These are phyloP conservation scores for Halichoerus grypus DNA, from an alignment of 2,113 vertebrate species.

Conservation along the genomic window DNA sequence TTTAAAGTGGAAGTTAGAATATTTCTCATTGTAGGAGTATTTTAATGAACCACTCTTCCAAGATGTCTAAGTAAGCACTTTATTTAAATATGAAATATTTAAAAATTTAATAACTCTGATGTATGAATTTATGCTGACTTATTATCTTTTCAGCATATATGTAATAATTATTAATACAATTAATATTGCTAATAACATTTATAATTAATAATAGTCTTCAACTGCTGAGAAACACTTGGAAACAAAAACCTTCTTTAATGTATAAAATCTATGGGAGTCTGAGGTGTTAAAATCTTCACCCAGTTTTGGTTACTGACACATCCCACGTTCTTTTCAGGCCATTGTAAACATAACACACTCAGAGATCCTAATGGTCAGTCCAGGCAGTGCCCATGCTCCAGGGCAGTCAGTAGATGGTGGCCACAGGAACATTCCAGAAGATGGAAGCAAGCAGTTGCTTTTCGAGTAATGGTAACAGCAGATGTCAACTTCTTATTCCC, in stretches of 20 bases:
- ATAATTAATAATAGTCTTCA: neutral
- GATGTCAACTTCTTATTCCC: neutral
- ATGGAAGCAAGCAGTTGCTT: neutral
- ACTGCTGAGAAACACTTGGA: slow-evolving; percentile 20
- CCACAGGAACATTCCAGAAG: neutral
- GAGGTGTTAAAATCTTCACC: neutral
- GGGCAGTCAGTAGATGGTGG: neutral
- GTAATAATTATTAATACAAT: neutral
- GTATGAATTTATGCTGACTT: neutral
- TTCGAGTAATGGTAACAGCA: neutral
- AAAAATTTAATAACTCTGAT: neutral
- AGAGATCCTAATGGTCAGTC: neutral
- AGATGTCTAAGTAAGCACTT: neutral
- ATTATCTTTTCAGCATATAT: neutral
- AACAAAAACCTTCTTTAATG: neutral
- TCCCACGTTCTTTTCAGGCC: neutral
- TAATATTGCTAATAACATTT: neutral
- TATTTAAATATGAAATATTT: slow-evolving; percentile 33
- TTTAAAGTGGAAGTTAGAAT: slow-evolving; percentile 39
- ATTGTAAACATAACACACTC: neutral
- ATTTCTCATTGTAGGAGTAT: neutral
- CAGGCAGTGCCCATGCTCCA: fast-evolving
- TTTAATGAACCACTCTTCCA: slow-evolving; percentile 53
- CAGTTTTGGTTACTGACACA: neutral
- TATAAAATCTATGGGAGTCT: neutral